Conservation (phyloP, 2,797 vertebrate genomes). For the Sebastes nivosus region DNA sequence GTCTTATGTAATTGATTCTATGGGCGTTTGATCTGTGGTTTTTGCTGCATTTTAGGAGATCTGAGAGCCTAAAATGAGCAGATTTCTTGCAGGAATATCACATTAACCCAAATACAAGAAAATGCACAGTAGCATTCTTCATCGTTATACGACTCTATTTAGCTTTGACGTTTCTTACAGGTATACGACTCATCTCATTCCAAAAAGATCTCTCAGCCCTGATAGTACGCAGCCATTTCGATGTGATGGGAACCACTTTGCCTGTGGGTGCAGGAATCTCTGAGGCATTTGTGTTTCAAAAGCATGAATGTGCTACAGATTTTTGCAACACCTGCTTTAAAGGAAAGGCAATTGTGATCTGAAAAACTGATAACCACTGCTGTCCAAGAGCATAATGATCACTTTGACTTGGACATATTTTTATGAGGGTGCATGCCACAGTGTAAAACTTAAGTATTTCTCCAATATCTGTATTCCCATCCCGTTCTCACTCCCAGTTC, state of each 20-base stretch:
- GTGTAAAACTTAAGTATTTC: background rate
- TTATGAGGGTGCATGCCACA: conserved; percentile 10
- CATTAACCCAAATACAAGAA: background rate
- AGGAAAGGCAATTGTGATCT: conserved; percentile 36
- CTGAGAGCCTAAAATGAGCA: background rate
- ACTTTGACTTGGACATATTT: conserved; percentile 18
- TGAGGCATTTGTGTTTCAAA: conserved; percentile 15
- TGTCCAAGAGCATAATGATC: conserved; percentile 13
- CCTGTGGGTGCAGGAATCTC: background rate
- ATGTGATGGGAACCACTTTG: background rate
- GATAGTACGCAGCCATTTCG: background rate
- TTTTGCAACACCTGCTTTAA: conserved; percentile 45
- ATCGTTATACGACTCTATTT: background rate
- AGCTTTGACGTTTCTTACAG: conserved; percentile 9
- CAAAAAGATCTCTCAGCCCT: background rate
- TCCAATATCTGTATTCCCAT: background rate
- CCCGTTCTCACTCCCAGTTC: no score
- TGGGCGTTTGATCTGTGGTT: conserved; percentile 22
- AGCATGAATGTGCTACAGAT: background rate
- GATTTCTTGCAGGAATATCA: background rate
- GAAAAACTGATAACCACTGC: conserved; percentile 30
- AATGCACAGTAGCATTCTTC: background rate
- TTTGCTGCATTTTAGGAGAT: conserved; percentile 12
- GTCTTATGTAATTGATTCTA: conserved; percentile 44
- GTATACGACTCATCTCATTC: background rate